Evolutionary conservation across 2,888 invertebrate species (phyloP).

Genomic region (Stenotaenia linearis): DNA sequence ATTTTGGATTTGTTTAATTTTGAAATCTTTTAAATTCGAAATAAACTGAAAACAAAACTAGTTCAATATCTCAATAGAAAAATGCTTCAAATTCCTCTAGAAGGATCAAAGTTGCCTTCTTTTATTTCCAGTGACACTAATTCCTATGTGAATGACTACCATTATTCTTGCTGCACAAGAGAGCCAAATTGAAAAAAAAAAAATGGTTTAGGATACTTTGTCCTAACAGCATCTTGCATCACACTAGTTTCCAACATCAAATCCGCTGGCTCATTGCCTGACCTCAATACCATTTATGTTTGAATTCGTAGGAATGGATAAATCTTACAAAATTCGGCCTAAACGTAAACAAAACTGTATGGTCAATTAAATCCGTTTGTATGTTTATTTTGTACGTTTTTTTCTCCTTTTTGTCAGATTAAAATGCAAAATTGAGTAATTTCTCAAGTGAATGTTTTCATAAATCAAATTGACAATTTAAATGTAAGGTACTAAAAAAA

Average conservation of each 20-base stretch:
- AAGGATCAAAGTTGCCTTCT: background rate
- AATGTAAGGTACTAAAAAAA: background rate
- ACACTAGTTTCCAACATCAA: constrained; percentile 7
- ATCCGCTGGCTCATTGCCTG: constrained; percentile 4
- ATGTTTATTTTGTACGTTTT: background rate
- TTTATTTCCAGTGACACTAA: constrained; percentile 14
- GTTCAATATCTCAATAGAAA: background rate
- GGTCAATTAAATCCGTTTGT: background rate
- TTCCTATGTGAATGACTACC: background rate
- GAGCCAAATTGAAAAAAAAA: constrained; percentile 13
- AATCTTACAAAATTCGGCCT: background rate
- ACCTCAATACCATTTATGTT: background rate
- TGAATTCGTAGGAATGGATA: background rate
- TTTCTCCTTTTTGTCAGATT: background rate
- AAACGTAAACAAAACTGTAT: background rate
- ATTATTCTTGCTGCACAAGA: constrained; percentile 7
- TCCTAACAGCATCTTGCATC: constrained; percentile 3
- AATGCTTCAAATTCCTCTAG: background rate
- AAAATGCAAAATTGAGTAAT: background rate
- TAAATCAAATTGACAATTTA: background rate
- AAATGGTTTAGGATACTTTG: background rate
- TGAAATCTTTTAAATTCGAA: background rate
- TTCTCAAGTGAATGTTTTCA: background rate
- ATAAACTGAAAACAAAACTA: background rate
- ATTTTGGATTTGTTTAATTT: background rate